phyloP scores from a whole-genome alignment of 1,140 invertebrate genomes.

The Euura saliciscinereae region DNA sequence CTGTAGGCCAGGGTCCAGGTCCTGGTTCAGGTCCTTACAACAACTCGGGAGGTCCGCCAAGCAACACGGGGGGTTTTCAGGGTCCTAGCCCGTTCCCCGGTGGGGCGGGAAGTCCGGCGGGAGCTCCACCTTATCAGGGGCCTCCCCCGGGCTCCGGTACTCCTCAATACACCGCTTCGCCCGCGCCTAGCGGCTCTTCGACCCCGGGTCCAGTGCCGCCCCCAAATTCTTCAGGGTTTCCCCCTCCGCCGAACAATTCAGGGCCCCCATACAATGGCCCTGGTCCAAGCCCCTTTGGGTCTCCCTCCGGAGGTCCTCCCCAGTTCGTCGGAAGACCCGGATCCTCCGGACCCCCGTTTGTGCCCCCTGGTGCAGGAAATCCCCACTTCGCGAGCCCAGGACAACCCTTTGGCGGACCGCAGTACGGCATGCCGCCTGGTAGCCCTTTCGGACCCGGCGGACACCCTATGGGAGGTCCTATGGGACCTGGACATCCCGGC shows the following conservation, averaged over 20 bases:
- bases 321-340: slow-evolving; percentile 70
- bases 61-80: slow-evolving; percentile 62
- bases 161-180: slow-evolving; percentile 77
- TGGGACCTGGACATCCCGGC: slow-evolving; percentile 66
- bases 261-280: slow-evolving; percentile 71
- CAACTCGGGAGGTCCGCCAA: slow-evolving; percentile 63
- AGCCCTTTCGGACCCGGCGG: slow-evolving; percentile 70
- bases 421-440: slow-evolving; percentile 73
- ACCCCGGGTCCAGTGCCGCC: slow-evolving; percentile 71
- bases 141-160: slow-evolving; percentile 74
- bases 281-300: slow-evolving; percentile 68
- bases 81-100: slow-evolving; percentile 68
- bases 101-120: slow-evolving; percentile 69
- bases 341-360: slow-evolving; percentile 73
- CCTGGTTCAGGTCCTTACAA: slow-evolving; percentile 54
- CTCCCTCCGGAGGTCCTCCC: slow-evolving; percentile 68
- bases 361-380: slow-evolving; percentile 65
- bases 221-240: slow-evolving; percentile 67
- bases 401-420: slow-evolving; percentile 66
- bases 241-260: slow-evolving; percentile 67
- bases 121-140: slow-evolving; percentile 67
- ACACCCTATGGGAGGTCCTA: slow-evolving; percentile 67
- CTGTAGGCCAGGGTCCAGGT: slow-evolving; percentile 56
- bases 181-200: slow-evolving; percentile 76
- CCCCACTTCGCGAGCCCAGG: slow-evolving; percentile 71